These are phyloP conservation scores for Gopherus evgoodei DNA, from an alignment of 2,113 vertebrate genomes.

Conservation along the genomic window DNA sequence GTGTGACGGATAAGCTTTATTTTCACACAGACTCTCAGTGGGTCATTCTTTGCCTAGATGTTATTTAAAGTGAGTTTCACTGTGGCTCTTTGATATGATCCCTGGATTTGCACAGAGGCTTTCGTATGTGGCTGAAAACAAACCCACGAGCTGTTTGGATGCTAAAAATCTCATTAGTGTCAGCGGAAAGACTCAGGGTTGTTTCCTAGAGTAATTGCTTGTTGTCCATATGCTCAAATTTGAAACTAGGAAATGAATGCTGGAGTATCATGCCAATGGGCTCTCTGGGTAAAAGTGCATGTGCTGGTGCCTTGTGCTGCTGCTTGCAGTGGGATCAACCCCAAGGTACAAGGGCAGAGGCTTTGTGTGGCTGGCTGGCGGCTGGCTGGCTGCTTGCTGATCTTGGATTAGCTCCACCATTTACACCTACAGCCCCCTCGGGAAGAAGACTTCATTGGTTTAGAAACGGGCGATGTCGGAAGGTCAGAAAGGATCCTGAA, in stretches of 20 bases:
- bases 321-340: background rate
- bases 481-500: background rate
- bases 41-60: background rate
- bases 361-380: fast-evolving
- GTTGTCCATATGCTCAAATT: background rate
- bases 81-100: background rate
- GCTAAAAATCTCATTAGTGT: background rate
- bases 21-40: background rate
- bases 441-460: background rate
- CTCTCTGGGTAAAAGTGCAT: background rate
- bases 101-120: background rate
- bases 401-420: background rate
- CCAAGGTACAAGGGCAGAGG: fast-evolving
- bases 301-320: background rate
- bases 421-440: background rate
- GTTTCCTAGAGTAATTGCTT: background rate
- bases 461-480: constrained; percentile 26
- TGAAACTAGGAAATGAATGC: background rate
- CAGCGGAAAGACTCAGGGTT: background rate
- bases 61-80: background rate
- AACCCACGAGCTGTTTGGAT: background rate
- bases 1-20: background rate
- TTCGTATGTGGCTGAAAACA: background rate
- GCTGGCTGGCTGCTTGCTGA: background rate
- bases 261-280: background rate